A percentile compares a stretch with the other conserved stretches of the same genome.
Evolutionary conservation across 1,140 invertebrate species (phyloP).

Genomic region (Leptopilina clavipes): DNA sequence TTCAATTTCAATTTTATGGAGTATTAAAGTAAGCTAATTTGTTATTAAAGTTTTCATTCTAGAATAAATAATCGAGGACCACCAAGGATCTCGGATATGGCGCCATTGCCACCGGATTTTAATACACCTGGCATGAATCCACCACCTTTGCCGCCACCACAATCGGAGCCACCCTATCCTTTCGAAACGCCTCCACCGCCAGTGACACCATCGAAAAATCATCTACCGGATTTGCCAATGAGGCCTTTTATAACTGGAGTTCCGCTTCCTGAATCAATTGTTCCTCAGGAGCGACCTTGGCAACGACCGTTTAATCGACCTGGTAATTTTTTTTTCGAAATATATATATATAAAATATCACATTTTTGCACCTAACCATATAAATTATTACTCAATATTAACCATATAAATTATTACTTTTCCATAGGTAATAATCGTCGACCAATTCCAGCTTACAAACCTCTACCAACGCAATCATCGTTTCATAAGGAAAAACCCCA

Average conservation of each 20-base stretch:
- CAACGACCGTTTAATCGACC: slow-evolving; percentile 71
- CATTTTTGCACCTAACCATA: no score
- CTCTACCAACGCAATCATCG: slow-evolving; percentile 64
- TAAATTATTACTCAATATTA: no score
- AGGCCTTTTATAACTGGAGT: slow-evolving; percentile 80
- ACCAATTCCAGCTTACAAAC: slow-evolving; percentile 76
- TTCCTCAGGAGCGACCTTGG: slow-evolving; percentile 77
- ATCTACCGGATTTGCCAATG: slow-evolving; percentile 74
- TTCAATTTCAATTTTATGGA: background rate
- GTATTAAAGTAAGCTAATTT: background rate
- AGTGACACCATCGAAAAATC: slow-evolving; percentile 79
- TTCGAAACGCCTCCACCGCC: slow-evolving; percentile 74
- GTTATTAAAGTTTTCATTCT: slow-evolving; percentile 46
- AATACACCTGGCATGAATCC: slow-evolving; percentile 77
- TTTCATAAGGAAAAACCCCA: slow-evolving; percentile 51
- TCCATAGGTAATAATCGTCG: slow-evolving; percentile 65
- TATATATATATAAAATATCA: no score
- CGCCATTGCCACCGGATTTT: slow-evolving; percentile 80
- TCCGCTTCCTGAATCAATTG: slow-evolving; percentile 84
- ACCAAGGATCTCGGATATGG: slow-evolving; percentile 85
- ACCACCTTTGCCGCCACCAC: slow-evolving; percentile 69
- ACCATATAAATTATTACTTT: no score
- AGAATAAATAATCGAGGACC: slow-evolving; percentile 93
- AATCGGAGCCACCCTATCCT: slow-evolving; percentile 65
- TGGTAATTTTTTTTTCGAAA: slow-evolving; percentile 47